phyloP scores from a whole-genome alignment of 2,113 vertebrate species.

The Myotis lucifugus region DNA sequence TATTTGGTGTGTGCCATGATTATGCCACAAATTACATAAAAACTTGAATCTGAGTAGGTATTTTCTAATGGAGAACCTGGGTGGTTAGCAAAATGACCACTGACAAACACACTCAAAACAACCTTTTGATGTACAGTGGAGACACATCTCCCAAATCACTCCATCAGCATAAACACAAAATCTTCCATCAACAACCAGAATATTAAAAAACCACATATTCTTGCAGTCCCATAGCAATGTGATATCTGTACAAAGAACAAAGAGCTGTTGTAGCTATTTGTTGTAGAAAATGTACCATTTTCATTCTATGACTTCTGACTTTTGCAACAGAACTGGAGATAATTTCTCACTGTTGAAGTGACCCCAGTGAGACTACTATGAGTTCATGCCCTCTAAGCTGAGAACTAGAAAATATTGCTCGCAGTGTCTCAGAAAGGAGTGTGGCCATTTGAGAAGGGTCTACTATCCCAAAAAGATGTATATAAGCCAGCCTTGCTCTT shows the following conservation, averaged over 20 bases:
- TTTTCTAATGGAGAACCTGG: background rate
- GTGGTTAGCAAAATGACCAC: background rate
- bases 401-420: conserved; percentile 32
- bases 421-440: background rate
- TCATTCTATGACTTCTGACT: background rate
- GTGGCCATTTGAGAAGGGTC: background rate
- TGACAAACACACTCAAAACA: background rate
- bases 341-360: conserved; percentile 2
- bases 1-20: background rate
- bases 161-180: background rate
- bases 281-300: background rate
- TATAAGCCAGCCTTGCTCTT: background rate
- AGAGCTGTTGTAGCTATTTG: background rate
- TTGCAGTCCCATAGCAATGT: background rate
- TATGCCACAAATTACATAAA: background rate
- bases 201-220: background rate
- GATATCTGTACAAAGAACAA: background rate
- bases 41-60: background rate
- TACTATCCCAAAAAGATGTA: background rate
- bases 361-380: background rate
- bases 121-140: background rate
- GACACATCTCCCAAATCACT: background rate
- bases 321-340: background rate
- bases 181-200: background rate
- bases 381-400: background rate